These are phyloP conservation scores for Eulemur macaco DNA, from an alignment of 2,113 vertebrate genomes.

Conservation along the genomic window DNA sequence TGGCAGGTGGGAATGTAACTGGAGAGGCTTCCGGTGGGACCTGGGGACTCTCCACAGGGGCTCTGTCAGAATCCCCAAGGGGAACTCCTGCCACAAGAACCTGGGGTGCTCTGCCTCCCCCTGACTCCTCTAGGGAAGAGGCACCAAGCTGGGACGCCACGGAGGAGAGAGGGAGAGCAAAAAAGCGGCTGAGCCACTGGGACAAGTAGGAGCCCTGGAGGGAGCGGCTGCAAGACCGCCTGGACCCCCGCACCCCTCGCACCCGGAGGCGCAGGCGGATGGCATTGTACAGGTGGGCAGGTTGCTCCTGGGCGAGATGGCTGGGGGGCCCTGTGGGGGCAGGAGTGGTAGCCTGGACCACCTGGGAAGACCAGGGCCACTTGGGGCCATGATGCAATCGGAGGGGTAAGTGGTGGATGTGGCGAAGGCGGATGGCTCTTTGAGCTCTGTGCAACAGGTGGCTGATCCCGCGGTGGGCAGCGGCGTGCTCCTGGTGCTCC, in stretches of 20 bases:
- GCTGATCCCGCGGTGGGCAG: not conserved
- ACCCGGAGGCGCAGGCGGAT: fast-evolving
- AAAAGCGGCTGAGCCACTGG: conserved; percentile 20
- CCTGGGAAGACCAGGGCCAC: not conserved
- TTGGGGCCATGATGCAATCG: fast-evolving
- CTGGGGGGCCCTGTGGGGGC: not conserved
- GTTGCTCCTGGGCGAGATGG: not conserved
- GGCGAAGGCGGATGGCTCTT: not conserved
- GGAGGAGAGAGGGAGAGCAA: not conserved
- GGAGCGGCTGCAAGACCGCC: not conserved
- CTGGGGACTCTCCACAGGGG: not conserved
- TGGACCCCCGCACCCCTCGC: fast-evolving
- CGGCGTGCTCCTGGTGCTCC: not conserved
- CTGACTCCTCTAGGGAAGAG: fast-evolving
- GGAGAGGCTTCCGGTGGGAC: not conserved
- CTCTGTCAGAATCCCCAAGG: not conserved
- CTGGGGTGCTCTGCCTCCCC: not conserved
- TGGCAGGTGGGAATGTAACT: not conserved
- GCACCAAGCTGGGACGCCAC: not conserved
- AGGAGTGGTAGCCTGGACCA: not conserved
- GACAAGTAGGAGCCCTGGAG: not conserved
- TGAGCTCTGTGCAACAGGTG: not conserved
- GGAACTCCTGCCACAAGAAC: not conserved
- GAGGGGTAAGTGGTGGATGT: not conserved
- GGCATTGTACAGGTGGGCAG: not conserved